Evolutionary conservation across 1,140 invertebrate species (phyloP), one percentile per base, ranked within the genome.

Genomic region (Probaryconus sp.): DNA sequence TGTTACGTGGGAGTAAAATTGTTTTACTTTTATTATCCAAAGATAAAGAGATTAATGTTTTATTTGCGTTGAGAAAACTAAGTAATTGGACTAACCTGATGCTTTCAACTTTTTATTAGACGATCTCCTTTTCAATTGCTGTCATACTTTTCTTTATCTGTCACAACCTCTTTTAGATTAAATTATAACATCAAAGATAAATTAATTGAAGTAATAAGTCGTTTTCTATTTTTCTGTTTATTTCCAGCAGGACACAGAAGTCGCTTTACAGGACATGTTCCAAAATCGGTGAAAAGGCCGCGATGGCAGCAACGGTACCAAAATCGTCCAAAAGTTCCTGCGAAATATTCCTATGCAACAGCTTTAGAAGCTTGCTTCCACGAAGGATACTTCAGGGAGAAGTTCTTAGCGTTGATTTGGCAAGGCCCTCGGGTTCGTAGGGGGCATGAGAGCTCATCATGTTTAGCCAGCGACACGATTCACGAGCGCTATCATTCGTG

Each of bases 391-490:
- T 56, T 76, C 71, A 79, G 67, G 69, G 64, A 72, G 48, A 77
- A 75, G 58, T 80, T 51, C 42, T 60, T 47, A 64, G 53, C 69
- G 61, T 80, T 60, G 78, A 72, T 75, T 82, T 76, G 76, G 65
- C 79, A 72, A 79, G 73, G 79, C 63, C 81, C 77, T 81, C 78
- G 80, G 79, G 80, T 81, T 81, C 78, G 61, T 81, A 77, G 64
- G 79, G 82, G 85, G 83, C 79, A 88, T 88, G 86, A 78, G 47
- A 81, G 81, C 79, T 86, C 84, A 87, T 80, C 83, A 87, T 87
- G 85, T 85, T 77, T 79, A 79, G 79, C 80, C 77, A 80, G 47
- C 79, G 83, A 81, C 83, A 81, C 79, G 67, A 76, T 63, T 68
- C 68, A 55, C 81, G 75, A 84, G 78, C 80, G 79, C 83, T 81